phyloP scores from a whole-genome alignment of 2,797 vertebrate genomes.

The Garrulus glandarius region DNA sequence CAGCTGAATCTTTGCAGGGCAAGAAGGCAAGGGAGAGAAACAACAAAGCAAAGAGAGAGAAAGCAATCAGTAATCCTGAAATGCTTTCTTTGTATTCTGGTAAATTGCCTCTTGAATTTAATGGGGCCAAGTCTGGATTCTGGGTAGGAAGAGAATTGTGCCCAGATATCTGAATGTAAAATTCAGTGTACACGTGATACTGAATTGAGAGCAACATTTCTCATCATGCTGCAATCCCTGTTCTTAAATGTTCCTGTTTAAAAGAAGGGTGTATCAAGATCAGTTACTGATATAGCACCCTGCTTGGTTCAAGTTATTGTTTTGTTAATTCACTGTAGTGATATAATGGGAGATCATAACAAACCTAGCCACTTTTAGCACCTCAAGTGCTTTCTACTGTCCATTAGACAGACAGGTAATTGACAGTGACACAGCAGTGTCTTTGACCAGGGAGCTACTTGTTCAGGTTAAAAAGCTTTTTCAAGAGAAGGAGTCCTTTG shows the following conservation, averaged over 20 bases:
- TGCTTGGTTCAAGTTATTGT: background rate
- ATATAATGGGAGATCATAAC: background rate
- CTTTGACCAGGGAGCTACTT: background rate
- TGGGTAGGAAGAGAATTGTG: background rate
- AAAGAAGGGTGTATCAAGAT: background rate
- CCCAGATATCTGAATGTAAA: background rate
- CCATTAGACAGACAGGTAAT: background rate
- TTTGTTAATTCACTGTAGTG: conserved; percentile 19
- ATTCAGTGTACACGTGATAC: fast-evolving
- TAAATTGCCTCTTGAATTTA: background rate
- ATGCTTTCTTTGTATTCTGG: background rate
- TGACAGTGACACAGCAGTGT: background rate
- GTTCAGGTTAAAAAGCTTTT: background rate
- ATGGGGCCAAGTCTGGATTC: background rate
- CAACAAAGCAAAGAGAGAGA: background rate
- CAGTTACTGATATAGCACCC: background rate
- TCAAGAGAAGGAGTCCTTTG: background rate
- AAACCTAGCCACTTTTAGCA: background rate
- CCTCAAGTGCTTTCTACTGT: background rate
- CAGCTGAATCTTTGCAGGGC: background rate
- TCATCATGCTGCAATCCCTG: background rate
- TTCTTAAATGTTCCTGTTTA: background rate
- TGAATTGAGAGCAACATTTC: background rate
- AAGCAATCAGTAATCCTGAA: background rate
- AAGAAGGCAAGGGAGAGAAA: background rate